Percentiles rank a stretch among this genome's conserved stretches.
phyloP scores from a whole-genome alignment of 2,888 invertebrate genomes.

The Pristionchus mayeri region DNA sequence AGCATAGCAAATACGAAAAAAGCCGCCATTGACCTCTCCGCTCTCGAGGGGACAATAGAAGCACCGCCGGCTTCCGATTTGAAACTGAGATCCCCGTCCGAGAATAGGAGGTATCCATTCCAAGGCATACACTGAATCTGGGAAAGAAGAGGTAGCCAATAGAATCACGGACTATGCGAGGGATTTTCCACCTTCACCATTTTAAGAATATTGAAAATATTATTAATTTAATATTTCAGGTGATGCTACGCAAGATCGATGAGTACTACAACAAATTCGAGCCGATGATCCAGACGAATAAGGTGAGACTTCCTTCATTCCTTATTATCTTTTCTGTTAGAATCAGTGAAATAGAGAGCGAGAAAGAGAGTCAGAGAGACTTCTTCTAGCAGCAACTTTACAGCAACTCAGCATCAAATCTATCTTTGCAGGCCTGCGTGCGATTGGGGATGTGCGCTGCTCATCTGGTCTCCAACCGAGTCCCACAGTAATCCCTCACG shows the following conservation, averaged over 20 bases:
- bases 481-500: slow-evolving; percentile 23
- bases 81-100: neutral
- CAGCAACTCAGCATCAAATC: neutral
- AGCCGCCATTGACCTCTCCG: neutral
- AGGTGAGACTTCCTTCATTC: too few relatives aligned
- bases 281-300: slow-evolving; percentile 50
- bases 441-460: slow-evolving; percentile 48
- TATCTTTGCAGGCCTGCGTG: slow-evolving; percentile 27
- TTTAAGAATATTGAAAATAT: neutral
- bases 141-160: too few relatives aligned
- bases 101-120: slow-evolving; percentile 9
- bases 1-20: neutral
- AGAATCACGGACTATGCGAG: too few relatives aligned
- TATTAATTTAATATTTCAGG: neutral
- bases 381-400: neutral
- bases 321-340: too few relatives aligned
- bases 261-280: slow-evolving; percentile 49
- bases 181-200: too few relatives aligned
- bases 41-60: neutral
- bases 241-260: slow-evolving; percentile 49
- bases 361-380: too few relatives aligned
- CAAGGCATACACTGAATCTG: neutral
- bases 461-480: slow-evolving; percentile 24
- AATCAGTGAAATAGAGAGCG: too few relatives aligned
- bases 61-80: neutral